These are phyloP conservation scores for Hartigia nigra DNA, from an alignment of 2,888 invertebrate genomes.

Conservation along the genomic window DNA sequence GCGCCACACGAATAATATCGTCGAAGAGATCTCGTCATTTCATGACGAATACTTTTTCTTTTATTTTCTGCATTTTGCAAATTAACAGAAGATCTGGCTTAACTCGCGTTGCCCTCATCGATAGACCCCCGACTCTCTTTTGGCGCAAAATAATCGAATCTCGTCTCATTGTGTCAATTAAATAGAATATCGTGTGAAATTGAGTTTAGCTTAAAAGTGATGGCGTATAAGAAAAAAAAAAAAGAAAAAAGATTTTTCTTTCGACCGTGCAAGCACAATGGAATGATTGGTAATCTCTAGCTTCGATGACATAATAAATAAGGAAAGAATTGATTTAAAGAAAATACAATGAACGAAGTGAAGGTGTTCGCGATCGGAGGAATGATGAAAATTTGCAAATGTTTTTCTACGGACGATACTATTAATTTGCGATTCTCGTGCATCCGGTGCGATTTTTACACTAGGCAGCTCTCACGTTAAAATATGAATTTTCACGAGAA, in stretches of 20 bases:
- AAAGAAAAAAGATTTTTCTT: not conserved
- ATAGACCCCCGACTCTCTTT: not conserved
- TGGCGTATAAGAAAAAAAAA: no score
- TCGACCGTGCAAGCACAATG: not conserved
- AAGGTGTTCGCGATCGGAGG: not conserved
- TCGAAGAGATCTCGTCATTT: not conserved
- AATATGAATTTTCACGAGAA: constrained; percentile 37
- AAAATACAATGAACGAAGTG: not conserved
- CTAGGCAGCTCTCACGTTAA: not conserved
- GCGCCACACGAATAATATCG: not conserved
- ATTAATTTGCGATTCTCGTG: not conserved
- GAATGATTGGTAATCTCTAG: not conserved
- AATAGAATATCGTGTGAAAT: not conserved
- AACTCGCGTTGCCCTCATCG: not conserved
- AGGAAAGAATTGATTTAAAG: not conserved
- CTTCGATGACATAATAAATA: not conserved
- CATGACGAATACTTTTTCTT: not conserved
- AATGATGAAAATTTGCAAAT: not conserved
- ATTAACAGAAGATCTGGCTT: not conserved
- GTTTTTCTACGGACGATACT: not conserved
- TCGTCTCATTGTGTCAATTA: not conserved
- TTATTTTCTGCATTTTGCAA: not conserved
- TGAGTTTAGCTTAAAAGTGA: not conserved
- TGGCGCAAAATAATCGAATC: not conserved
- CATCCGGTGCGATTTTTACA: not conserved